Base-by-base conservation (phyloP, 2,113 vertebrate species). In the Pelecanus crispus region DNA sequence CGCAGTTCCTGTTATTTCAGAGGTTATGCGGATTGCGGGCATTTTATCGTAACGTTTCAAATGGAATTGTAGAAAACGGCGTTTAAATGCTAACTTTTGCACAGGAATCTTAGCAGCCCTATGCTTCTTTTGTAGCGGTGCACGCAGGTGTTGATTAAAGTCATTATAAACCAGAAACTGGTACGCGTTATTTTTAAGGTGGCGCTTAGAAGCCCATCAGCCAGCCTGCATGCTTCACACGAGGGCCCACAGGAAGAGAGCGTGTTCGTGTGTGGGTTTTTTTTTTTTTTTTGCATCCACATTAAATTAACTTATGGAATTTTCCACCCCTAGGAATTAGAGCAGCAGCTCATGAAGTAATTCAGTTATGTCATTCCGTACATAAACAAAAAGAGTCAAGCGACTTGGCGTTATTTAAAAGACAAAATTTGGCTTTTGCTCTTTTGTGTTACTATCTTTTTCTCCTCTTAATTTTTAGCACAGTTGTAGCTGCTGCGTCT, bases 291-390 rank as follows among this genome's bases (percentile, higher is more conserved):
- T 90, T 83, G 92, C 95, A 96, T 97, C 95, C 94, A 94, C 97
- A 89, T 97, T 96, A 96, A 96, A 98, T 98, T 96, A 97, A 97
- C 92, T 92, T 94, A 96, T 85, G 97, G 97, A 97, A 98, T 98
- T 98, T 98, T 98, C 97, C 97, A 96, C 97, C 95, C 95, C 74
- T 81, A 93, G 95, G 95, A 98, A 97, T 96, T 96, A 87, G 93
- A 97, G 96, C 95, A 97, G 96, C 97, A 97, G 96, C 92, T 97
- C 94, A 80, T 97, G 97, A 97, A 97, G 97, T 96, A 96, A 97
- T 96, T 96, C 81, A 10, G 93, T 97, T 97, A 93, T 95, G 96
- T 97, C 96, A 97, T 95, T 94, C 62, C 62, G 74, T 90, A 95
- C 85, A 95, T 89, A 97, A 97, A 97, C 95, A 96, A 95, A 95